Percentiles rank a stretch among this genome's conserved stretches.
Evolutionary conservation across 2,888 invertebrate genomes (phyloP).

Genomic region (Acholoe squamosa): DNA sequence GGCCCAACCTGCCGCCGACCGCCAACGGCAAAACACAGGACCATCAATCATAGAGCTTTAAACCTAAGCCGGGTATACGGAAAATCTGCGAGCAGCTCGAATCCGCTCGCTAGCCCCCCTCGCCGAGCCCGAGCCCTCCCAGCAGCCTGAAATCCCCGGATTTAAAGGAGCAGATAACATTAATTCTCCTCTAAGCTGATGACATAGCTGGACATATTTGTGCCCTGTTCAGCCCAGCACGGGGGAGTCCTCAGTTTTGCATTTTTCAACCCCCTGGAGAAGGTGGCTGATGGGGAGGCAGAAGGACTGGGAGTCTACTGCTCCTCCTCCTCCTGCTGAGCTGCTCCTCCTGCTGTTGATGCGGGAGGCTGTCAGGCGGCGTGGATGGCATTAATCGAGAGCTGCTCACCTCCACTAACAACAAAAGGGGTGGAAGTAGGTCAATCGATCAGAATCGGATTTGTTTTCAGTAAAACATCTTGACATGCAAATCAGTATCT

Average conservation of each 20-base stretch:
- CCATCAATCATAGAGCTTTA: constrained; percentile 61
- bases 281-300: neutral
- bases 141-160: constrained; percentile 47
- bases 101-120: neutral
- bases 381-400: constrained; percentile 35
- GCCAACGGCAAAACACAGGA: constrained; percentile 38
- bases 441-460: constrained; percentile 63
- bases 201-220: constrained; percentile 58
- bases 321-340: constrained; percentile 10
- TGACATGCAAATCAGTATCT: constrained; percentile 58
- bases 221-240: constrained; percentile 15
- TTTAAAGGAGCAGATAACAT: constrained; percentile 59
- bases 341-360: neutral
- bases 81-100: constrained; percentile 26
- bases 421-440: constrained; percentile 60
- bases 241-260: neutral
- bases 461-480: constrained; percentile 61
- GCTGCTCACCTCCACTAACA: constrained; percentile 11
- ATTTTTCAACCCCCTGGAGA: constrained; percentile 23
- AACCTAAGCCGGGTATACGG: constrained; percentile 56
- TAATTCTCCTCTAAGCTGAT: constrained; percentile 53
- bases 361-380: neutral
- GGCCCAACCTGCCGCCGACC: constrained; percentile 6
- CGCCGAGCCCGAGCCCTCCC: neutral
- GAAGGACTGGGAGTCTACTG: neutral